phyloP scores from a whole-genome alignment of 1,140 invertebrate genomes.

The Adelges cooleyi region DNA sequence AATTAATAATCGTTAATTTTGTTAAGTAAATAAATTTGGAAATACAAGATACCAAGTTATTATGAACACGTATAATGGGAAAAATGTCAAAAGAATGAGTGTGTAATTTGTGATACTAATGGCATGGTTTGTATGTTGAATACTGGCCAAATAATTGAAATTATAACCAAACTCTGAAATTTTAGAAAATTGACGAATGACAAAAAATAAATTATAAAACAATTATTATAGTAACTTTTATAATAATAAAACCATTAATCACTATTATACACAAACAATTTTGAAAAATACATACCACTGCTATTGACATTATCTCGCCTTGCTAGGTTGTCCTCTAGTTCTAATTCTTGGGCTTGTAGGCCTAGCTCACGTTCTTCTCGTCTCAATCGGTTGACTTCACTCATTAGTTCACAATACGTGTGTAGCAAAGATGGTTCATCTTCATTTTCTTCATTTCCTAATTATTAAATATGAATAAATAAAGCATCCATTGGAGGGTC shows the following conservation, averaged over 20 bases:
- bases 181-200: conserved; percentile 5
- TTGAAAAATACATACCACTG: background rate
- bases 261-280: background rate
- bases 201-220: background rate
- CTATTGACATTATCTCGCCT: conserved; percentile 37
- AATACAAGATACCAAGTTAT: background rate
- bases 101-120: background rate
- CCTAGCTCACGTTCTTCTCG: conserved; percentile 71
- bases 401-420: conserved; percentile 74
- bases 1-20: background rate
- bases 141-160: conserved; percentile 10
- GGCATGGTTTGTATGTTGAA: conserved; percentile 3
- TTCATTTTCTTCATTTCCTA: conserved; percentile 33
- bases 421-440: conserved; percentile 60
- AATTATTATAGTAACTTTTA: too few species aligned
- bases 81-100: too few species aligned
- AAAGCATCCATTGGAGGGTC: too few species aligned
- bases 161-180: conserved; percentile 20
- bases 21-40: background rate
- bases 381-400: conserved; percentile 64
- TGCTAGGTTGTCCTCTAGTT: conserved; percentile 72
- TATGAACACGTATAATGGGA: conserved; percentile 12
- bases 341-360: conserved; percentile 67
- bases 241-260: background rate
- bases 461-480: too few species aligned